Conservation (phyloP, 2,113 vertebrate genomes). For the Psophia crepitans region DNA sequence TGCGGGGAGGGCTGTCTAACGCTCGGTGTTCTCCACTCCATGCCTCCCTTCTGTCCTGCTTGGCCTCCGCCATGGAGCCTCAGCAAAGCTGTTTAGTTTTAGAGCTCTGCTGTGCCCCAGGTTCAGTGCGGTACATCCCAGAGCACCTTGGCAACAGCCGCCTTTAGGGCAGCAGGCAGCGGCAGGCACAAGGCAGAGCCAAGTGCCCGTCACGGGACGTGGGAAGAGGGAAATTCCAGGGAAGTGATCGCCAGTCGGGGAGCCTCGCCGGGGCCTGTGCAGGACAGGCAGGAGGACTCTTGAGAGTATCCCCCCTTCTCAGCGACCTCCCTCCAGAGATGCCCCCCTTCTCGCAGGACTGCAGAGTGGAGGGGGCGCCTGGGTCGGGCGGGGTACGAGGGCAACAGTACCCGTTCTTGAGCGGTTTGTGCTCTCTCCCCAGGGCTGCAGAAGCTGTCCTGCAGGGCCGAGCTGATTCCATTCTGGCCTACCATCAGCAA, state of each 20-base stretch:
- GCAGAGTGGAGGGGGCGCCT: neutral
- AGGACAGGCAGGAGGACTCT: neutral
- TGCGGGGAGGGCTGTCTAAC: neutral
- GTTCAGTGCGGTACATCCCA: neutral
- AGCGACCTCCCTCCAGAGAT: neutral
- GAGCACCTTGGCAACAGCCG: neutral
- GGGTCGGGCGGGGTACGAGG: neutral
- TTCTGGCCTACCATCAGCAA: constrained; percentile 95
- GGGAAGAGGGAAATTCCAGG: neutral
- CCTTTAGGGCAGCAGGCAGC: neutral
- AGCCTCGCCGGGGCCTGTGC: neutral
- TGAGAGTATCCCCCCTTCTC: neutral
- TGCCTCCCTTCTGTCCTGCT: neutral
- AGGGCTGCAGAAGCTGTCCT: constrained; percentile 95
- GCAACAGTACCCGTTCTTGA: neutral
- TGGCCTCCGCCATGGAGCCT: neutral
- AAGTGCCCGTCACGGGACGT: neutral
- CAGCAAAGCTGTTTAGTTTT: neutral
- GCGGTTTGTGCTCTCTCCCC: constrained; percentile 28
- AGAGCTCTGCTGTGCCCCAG: neutral
- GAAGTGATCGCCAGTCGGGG: neutral
- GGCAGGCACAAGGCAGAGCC: neutral
- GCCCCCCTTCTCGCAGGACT: neutral
- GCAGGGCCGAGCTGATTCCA: constrained; percentile 91
- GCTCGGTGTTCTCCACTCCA: neutral